These are phyloP conservation scores for Nautilus pompilius DNA, from an alignment of 1,140 invertebrate species.

Conservation along the genomic window DNA sequence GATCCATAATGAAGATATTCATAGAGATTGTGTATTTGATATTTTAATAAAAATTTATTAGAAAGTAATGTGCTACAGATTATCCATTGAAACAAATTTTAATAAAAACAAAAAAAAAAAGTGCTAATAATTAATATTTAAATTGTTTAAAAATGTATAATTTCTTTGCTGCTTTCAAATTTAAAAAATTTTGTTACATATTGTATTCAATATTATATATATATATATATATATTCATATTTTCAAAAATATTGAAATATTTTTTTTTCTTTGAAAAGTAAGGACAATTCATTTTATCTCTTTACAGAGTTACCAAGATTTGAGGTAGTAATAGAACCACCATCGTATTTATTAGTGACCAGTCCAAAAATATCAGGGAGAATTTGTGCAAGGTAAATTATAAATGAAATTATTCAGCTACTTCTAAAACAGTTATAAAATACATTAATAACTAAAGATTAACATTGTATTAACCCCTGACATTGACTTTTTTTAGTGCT, in stretches of 20 bases:
- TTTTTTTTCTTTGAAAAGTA: neutral
- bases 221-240: neutral
- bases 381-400: slow-evolving; percentile 76
- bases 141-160: neutral
- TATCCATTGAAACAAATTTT: too few species aligned
- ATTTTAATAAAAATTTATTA: too few species aligned
- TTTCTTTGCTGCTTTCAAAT: neutral
- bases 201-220: neutral
- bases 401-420: too few species aligned
- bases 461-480: too few species aligned
- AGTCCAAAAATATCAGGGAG: slow-evolving; percentile 73
- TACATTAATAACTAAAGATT: too few species aligned
- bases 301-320: slow-evolving; percentile 80
- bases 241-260: neutral
- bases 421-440: too few species aligned
- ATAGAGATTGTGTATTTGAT: too few species aligned
- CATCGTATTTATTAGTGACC: slow-evolving; percentile 76
- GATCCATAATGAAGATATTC: too few species aligned
- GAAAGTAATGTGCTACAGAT: too few species aligned
- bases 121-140: too few species aligned
- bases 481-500: too few species aligned
- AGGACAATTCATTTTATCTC: slow-evolving; percentile 6
- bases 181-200: neutral
- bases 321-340: slow-evolving; percentile 76
- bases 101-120: too few species aligned